Evolutionary conservation across 2,797 vertebrate genomes (phyloP).

Genomic region (Urophycis tenuis): DNA sequence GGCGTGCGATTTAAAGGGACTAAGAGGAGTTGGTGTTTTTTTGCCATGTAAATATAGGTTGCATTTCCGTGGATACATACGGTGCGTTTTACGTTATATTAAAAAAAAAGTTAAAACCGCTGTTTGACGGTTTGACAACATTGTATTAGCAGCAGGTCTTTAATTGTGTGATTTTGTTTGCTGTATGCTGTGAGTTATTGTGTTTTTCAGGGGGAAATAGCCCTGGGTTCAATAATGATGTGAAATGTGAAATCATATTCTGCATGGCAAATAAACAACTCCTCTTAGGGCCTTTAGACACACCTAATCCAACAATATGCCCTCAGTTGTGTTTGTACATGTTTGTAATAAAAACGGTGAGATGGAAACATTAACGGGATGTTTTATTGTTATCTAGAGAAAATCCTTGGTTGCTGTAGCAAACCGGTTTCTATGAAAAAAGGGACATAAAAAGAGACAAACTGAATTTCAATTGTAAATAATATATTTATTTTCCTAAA

Average conservation of each 20-base stretch:
- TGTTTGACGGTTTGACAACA: background rate
- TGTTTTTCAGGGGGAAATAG: background rate
- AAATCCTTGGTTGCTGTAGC: background rate
- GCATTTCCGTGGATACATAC: background rate
- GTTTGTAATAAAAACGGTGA: background rate
- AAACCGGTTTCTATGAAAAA: background rate
- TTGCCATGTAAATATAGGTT: background rate
- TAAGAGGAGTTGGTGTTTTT: background rate
- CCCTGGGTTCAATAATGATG: too few relatives aligned
- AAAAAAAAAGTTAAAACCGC: background rate
- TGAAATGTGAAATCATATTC: background rate
- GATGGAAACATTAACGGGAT: background rate
- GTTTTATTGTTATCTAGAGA: background rate
- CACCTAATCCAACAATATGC: background rate
- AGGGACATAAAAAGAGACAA: background rate
- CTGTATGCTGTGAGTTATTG: background rate
- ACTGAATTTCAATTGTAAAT: slow-evolving; percentile 34
- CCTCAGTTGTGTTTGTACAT: background rate
- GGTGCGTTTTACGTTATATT: background rate
- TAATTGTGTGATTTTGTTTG: background rate
- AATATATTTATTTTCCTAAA: slow-evolving; percentile 54
- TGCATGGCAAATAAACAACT: background rate
- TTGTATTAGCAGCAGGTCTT: background rate
- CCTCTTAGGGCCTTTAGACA: background rate
- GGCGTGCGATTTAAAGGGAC: background rate